A percentile compares a stretch with the other conserved stretches of the same genome.
Conservation (phyloP, 2,797 vertebrate genomes). For the Tapirus indicus region DNA sequence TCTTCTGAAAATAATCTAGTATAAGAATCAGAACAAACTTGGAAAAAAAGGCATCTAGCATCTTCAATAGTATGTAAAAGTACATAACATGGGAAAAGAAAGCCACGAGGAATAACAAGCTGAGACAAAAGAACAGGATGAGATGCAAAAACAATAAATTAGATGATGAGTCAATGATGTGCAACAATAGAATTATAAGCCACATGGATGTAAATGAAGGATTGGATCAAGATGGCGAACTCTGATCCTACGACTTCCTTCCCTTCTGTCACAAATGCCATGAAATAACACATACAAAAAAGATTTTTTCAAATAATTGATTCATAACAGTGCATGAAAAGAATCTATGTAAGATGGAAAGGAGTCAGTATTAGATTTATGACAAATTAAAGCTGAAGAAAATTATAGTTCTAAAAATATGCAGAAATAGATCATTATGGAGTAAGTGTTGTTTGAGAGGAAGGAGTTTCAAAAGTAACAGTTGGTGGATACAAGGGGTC, state of each 20-base stretch:
- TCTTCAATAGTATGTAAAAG: background rate
- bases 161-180: background rate
- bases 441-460: background rate
- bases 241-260: background rate
- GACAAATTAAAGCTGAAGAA: conserved; percentile 43
- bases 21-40: background rate
- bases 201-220: background rate
- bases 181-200: background rate
- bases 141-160: background rate
- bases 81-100: background rate
- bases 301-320: background rate
- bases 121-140: background rate
- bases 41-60: background rate
- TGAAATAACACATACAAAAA: background rate
- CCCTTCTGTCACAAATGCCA: background rate
- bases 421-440: background rate
- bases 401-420: background rate
- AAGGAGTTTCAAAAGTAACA: background rate
- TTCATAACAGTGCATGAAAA: background rate
- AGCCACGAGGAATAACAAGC: background rate
- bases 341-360: background rate
- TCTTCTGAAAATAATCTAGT: background rate
- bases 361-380: background rate
- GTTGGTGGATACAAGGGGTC: background rate
- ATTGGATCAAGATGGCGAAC: background rate